Base-by-base conservation (phyloP, 1,140 invertebrate species). In the Anastatus disparis region DNA sequence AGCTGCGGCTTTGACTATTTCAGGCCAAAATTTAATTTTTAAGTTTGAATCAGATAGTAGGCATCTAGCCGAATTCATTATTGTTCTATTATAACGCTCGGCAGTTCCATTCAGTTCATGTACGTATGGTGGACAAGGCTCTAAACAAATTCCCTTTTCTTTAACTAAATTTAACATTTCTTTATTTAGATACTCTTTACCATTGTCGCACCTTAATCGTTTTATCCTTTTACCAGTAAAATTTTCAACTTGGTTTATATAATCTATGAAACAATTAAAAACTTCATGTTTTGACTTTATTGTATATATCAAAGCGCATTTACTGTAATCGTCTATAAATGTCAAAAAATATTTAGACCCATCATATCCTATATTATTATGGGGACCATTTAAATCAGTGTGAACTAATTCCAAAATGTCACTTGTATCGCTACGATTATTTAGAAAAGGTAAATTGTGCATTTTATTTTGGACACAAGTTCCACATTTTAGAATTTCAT, bases 21-120 rank as follows among this genome's bases (percentile, higher is more conserved):
- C 78, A 8, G 80, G 79, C 81, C 79, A 84, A 79, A 69, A 83
- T 50, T 64, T 78, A 74, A 58, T 77, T 53, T 76, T 58, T 42
- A 58, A 6, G 2, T 75, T 76, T n/a, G 76, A 72, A 64, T 81
- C 74, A 10, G 17, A 15, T 65, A 78, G 70, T 62, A 78, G 70
- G 74, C 70, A 76, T 50, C 74, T 46, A 7, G 72, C 66, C 15
- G 53, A 61, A 22, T 76, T 27, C 74, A 76, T 76, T 12, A 74
- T 58, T 2, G 74, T 55, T 20, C 71, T 58, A 56, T 75, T 75
- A 59, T 70, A 75, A 22, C 74, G 61, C 58, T 75, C 71, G 1
- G 75, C 67, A 1, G 44, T 62, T 22, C 71, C 73, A 26, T 66
- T 67, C 9, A 75, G 59, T 56, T 72, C 65, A 58, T 75, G 73